These are phyloP conservation scores for Genyomyrus donnyi DNA, from an alignment of 2,113 vertebrate genomes.

Conservation along the genomic window DNA sequence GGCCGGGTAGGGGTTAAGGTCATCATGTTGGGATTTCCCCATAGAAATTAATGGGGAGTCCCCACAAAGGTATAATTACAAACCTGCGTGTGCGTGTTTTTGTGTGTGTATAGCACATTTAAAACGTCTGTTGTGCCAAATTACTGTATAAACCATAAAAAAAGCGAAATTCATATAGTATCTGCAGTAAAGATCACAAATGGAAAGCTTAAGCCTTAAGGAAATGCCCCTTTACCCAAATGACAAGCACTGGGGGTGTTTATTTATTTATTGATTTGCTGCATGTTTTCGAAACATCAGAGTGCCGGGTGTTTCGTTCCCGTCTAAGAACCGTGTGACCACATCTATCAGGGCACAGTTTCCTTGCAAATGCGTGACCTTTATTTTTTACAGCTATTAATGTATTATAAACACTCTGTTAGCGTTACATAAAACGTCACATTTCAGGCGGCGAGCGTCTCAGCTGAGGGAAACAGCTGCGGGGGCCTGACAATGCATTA, in stretches of 20 bases:
- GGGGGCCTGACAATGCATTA: slow-evolving; percentile 99
- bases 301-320: slow-evolving; percentile 20
- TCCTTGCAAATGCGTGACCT: slow-evolving; percentile 76
- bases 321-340: slow-evolving; percentile 28
- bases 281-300: neutral
- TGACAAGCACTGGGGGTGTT: neutral
- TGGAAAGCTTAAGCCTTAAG: neutral
- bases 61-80: too few relatives aligned
- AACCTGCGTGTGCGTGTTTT: too few relatives aligned
- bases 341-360: slow-evolving; percentile 50
- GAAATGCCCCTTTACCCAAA: neutral
- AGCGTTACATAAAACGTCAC: slow-evolving; percentile 98
- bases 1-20: too few relatives aligned
- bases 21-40: too few relatives aligned
- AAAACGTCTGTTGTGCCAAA: neutral
- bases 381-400: slow-evolving; percentile 83
- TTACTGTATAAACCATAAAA: neutral
- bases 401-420: slow-evolving; percentile 98
- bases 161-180: neutral
- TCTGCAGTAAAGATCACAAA: neutral
- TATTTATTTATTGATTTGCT: neutral
- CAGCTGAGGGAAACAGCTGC: slow-evolving; percentile 99
- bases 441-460: slow-evolving; percentile 91
- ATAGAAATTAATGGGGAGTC: too few relatives aligned
- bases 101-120: neutral